Base-by-base conservation (phyloP, 2,888 invertebrate genomes). In the Nezara viridula region DNA sequence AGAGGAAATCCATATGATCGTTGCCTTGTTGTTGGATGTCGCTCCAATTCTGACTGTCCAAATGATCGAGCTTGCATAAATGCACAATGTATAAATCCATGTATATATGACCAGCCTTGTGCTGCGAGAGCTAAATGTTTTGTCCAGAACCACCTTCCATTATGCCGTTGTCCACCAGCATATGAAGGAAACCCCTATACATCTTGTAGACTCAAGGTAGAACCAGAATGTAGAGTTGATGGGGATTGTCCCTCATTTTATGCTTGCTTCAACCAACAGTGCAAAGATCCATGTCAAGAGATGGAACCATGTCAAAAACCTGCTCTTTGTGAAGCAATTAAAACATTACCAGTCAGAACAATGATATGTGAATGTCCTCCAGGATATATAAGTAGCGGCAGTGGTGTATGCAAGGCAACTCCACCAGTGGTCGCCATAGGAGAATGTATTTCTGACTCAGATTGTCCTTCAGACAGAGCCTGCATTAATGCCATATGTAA, bases 321-420 rank as follows among this genome's bases (percentile, higher is more conserved):
- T 55, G 96, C 98, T 0, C 95, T 95, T 91, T 98, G 98, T 92
- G 88, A 90, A 81, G 90, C 88, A 2, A 95, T 97, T 44, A 95
- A 96, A 1, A 96, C 97, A 9, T 93, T 96, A 47, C 97, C 98
- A 0, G 96, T 98, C 12, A 95, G 98, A 90, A 97, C 98, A 0
- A 97, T 98, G 96, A 95, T 97, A 60, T 98, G 98, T 92, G 95
- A 97, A 6, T 98, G 98, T 92, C 97, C 98, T 47, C 96, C 96
- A 88, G 98, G 98, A 32, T 98, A 97, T 92, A 95, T 97, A 7
- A 97, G 96, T 93, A 96, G 96, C 91, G 97, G 97, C 89, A 95
- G 95, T 91, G 97, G 97, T 86, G 95, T 96, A 73, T 97, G 97
- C 92, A 95, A 95, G 90, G 95, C 97, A 4, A 95, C 95, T n/a